Base-by-base conservation (phyloP, 2,888 invertebrate genomes). In the Dolichomitus sp. region DNA sequence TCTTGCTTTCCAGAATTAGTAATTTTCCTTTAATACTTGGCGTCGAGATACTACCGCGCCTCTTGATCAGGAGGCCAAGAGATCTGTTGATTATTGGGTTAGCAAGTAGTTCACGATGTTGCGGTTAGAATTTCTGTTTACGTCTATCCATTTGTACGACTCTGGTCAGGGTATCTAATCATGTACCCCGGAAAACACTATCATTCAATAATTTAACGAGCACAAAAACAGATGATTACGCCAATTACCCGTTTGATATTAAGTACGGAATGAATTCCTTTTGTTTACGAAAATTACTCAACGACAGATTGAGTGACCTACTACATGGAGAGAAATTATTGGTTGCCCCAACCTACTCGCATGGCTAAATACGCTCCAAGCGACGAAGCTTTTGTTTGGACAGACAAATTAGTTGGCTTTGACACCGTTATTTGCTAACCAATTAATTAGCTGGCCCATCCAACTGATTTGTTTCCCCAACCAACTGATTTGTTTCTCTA, bases 81-180 rank as follows among this genome's bases (percentile, higher is more conserved):
- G 48, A 48, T 48, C 48, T 48, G n/a, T n/a, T n/a, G 17, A 48
- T 48, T n/a, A 48, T 17, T 48, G n/a, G 17, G 48, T 48, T 48
- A 48, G n/a, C 48, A 7, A n/a, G 48, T 17, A 48, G 48, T 48
- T n/a, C 48, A 48, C 48, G 17, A 48, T n/a, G 48, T 17, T 7
- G 48, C 48, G 48, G n/a, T 48, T 48, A 4, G n/a, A n/a, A 48
- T 48, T 48, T 6, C 17, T 6, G 17, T 48, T 48, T 48, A 14
- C 45, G 14, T 14, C 45, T 45, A n/a, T 14, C 45, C 14, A 48
- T n/a, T 48, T 17, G n/a, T 48, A 52, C 50, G 50, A 19, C 17
- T 52, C 19, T 17, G 27, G 12, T 23, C 52, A 12, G 2, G 23
- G 52, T 27, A 54, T 12, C 23, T 9, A 23, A 54, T 23, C 52